Base-by-base conservation (phyloP, 2,797 vertebrate genomes). In the Sardinella longiceps region DNA sequence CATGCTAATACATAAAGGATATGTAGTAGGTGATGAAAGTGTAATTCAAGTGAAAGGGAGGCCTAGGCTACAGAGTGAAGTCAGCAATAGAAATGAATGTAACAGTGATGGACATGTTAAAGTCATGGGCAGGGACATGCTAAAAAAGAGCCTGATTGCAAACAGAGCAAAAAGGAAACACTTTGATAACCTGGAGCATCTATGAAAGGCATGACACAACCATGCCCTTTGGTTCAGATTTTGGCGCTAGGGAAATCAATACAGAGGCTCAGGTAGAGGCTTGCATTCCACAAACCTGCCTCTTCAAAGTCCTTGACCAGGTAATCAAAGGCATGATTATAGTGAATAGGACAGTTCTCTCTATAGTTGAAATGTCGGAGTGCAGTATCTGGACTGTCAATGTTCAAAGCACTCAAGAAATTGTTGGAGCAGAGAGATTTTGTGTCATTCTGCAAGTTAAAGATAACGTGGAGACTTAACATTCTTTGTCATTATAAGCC, bases 241-340 rank as follows among this genome's bases (percentile, higher is more conserved):
- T 15, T 74, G 66, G 66, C 30, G 39, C 66, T 74, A 37, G 5
- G 66, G 20, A 74, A 74, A 74, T 74, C 66, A 74, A 74, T 74
- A 74, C 66, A 74, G 66, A 3, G 51, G 53, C 81, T 23, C 23
- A 82, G 18, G 66, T 74, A 20, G 66, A 74, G 12, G 66, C 30
- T 33, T 30, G 30, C 66, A 74, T 74, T 74, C 66, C 66, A 74
- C 63, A 70, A 70, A 74, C 66, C 14, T 37, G 66, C 25, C 66
- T 74, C 15, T 37, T 74, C 30, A 39, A 14, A 20, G 66, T 6
- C 66, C 66, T 74, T 74, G 66, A 74, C 30, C 18, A 37, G 66
- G 39, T 74, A 74, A 74, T 74, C 66, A 74, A 74, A 74, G 66
- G 30, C 30, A 18, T 37, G 66, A 74, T 74, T 74, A 37, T 37